Base-by-base conservation (phyloP, 2,888 invertebrate species). In the Ophioninae sp. region DNA sequence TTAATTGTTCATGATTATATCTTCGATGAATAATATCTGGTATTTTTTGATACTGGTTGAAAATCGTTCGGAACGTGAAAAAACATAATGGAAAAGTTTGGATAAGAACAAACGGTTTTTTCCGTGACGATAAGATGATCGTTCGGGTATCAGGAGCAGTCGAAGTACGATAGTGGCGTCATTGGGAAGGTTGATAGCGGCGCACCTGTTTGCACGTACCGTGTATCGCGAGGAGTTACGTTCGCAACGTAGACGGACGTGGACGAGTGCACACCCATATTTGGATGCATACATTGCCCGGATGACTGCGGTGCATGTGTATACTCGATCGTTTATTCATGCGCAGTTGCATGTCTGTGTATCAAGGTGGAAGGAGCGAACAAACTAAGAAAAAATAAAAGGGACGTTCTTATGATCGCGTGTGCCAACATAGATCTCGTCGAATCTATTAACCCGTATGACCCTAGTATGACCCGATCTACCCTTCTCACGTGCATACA, bases 131-230 rank as follows among this genome's bases (percentile, higher is more conserved):
- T 64, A 74, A 7, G 13, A 30, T 37, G 7, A 0, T n/a, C 22
- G 20, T 37, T 23, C 30, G 51, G 23, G 20, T 37, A 7, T 56
- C 7, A 13, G 44, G 23, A 44, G 59, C 51, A 56, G 69, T 20
- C 56, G 59, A 64, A 67, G 63, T 51, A 41, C 20, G 69, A 61
- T 67, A 37, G 67, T 67, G 61, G 37, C 17, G 39, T 17, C 68
- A 22, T n/a, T 58, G 65, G 41, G 58, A 6, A 58, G 41, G 56
- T 82, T 79, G 71, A 78, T 78, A 64, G 82, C 56, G 77, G 67
- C 83, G 84, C 88, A 88, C 86, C 88, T 87, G 86, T 88, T 87
- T 86, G 86, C 88, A 87, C 87, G 85, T 85, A 83, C 85, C 81
- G 72, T 72, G 72, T 72, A 77, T 82, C 84, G 56, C 41, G 74